Evolutionary conservation across 30 jellyfish, hydroid and myxozoan species (phyloP), one percentile per base, ranked within the genome.

Genomic region (Chironex yamaguchii): DNA sequence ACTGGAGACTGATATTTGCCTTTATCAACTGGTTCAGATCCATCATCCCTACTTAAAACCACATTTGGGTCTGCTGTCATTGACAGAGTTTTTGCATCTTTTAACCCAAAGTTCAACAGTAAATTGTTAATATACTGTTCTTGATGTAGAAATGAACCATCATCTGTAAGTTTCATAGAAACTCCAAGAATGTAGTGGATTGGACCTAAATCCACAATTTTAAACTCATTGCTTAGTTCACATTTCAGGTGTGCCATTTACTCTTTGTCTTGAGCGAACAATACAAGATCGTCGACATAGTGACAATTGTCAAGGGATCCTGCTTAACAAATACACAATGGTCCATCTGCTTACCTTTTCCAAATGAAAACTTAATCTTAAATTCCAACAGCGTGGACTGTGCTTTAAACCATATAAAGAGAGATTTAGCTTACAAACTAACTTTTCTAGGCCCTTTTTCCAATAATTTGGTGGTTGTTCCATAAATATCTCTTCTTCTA

Each of bases 391-490:
- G 4, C 89, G 81, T 24, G 89, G 89, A 1, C 58, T 9, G 21
- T 76, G 89, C 81, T 76, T 76, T 1, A 76, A 81, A 17, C 89
- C 81, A 30, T 76, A 76, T n/a, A 76, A 26, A 27, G 85, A 76
- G 17, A 17, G 53, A 62, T 76, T 76, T 36, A 50, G 69, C 28
- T 49, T 74, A 50, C 83, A 76, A 4, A 76, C 89, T 34, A 21
- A 14, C 17, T 24, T 4, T 28, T 76, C 81, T 34, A 49, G 22
- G 29, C 89, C 89, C 6, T 14, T 17, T 20, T 3, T 32, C 23
- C 26, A 33, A 34, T 26, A 76, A 1, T 70, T 64, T 24, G 26
- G 58, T 17, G 89, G 82, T 34, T 74, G 87, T n/a, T 51, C 82
- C 87, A 42, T 76, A 9, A 49, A 49, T 6, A 76, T 4, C 27